These are phyloP conservation scores for Dendrolimus punctatus DNA, from an alignment of 1,140 invertebrate species.

Conservation along the genomic window DNA sequence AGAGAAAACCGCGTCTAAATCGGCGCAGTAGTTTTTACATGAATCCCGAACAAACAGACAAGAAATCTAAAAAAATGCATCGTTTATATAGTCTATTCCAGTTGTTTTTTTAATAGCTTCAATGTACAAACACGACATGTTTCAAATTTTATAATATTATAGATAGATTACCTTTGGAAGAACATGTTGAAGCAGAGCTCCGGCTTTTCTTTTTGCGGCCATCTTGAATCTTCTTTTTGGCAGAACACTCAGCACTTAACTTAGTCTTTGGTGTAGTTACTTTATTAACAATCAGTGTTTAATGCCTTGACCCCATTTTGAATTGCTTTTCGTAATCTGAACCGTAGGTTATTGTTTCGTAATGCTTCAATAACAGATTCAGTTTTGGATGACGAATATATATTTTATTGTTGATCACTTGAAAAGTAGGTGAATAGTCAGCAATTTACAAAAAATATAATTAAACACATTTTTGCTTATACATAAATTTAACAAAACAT, in stretches of 20 bases:
- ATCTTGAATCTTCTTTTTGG: conserved; percentile 45
- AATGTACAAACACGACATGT: too few species aligned
- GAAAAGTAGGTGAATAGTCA: conserved; percentile 2
- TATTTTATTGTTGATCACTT: too few species aligned
- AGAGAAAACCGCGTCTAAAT: too few species aligned
- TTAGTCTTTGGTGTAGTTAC: conserved; percentile 50
- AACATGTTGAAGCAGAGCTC: conserved; percentile 69
- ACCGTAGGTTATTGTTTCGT: conserved; percentile 10
- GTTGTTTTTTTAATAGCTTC: too few species aligned
- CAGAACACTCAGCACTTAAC: conserved; percentile 37
- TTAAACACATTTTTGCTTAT: too few species aligned
- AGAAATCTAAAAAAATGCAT: too few species aligned
- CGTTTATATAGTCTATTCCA: too few species aligned
- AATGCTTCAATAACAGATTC: conserved; percentile 25
- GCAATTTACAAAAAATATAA: background rate
- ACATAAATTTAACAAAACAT: too few species aligned
- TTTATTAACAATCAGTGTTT: conserved; percentile 23
- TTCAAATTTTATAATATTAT: background rate
- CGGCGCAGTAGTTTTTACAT: too few species aligned
- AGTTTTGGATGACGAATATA: too few species aligned
- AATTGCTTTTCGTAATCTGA: conserved; percentile 14
- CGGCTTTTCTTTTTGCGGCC: conserved; percentile 71
- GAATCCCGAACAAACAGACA: too few species aligned
- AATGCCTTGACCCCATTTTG: conserved; percentile 49
- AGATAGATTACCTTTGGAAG: conserved; percentile 67